Percentiles rank a stretch among this genome's conserved stretches.
Conservation (phyloP, 2,797 vertebrate genomes). For the Melopsittacus undulatus region DNA sequence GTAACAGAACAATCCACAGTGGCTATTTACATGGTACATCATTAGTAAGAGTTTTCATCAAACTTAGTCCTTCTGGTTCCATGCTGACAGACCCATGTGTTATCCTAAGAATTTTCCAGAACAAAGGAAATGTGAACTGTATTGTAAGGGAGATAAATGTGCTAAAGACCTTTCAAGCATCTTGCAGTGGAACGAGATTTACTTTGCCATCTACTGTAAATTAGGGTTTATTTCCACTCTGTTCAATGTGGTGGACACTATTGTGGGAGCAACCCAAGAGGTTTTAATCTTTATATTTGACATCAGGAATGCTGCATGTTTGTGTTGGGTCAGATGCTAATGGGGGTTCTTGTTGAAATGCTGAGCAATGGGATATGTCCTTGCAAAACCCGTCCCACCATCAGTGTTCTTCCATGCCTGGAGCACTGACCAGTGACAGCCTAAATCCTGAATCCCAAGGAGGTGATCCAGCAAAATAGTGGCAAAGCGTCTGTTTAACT, state of each 20-base stretch:
- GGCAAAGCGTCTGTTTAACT: slow-evolving; percentile 4
- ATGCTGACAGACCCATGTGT: not conserved
- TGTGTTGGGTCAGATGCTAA: not conserved
- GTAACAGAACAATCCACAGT: not conserved
- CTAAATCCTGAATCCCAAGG: slow-evolving; percentile 35
- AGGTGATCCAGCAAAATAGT: slow-evolving; percentile 9
- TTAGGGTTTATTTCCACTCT: not conserved
- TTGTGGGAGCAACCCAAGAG: not conserved
- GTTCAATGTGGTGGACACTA: not conserved
- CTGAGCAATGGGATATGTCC: not conserved
- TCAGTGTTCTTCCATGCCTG: not conserved
- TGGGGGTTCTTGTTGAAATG: not conserved
- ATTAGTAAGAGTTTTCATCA: not conserved
- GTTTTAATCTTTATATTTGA: not conserved
- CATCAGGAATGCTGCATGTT: not conserved
- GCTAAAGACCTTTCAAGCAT: not conserved
- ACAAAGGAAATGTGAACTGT: not conserved
- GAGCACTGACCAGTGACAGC: slow-evolving; percentile 23
- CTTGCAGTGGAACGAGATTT: not conserved
- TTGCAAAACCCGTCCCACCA: not conserved
- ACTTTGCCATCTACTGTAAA: not conserved
- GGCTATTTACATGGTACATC: not conserved
- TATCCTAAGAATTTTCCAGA: not conserved
- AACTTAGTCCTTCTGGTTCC: not conserved
- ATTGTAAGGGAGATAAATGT: not conserved